phyloP scores from a whole-genome alignment of 2,888 invertebrate genomes.

The Horisme vitalbata region DNA sequence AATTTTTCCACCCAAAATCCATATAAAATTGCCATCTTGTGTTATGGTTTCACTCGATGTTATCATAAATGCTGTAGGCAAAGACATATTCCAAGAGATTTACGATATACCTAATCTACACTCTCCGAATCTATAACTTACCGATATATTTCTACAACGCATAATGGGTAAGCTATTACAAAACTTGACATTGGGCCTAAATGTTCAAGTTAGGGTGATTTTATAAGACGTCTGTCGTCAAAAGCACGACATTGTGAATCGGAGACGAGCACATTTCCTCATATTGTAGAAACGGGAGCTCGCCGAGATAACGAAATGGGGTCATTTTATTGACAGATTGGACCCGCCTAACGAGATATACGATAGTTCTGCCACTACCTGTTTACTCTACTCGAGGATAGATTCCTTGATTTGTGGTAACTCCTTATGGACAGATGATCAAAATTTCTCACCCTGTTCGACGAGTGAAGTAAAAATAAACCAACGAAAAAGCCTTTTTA shows the following conservation, averaged over 20 bases:
- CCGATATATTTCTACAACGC: no score
- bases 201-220: constrained; percentile 7
- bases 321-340: constrained; percentile 35
- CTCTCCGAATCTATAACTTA: no score
- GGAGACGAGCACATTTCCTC: constrained; percentile 26
- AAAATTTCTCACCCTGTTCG: constrained; percentile 5
- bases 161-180: no score
- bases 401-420: constrained; percentile 11
- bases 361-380: constrained; percentile 27
- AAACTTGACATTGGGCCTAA: no score
- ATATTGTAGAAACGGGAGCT: constrained; percentile 32
- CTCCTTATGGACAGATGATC: constrained; percentile 1
- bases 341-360: constrained; percentile 33
- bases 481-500: no score
- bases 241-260: constrained; percentile 25
- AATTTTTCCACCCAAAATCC: no score
- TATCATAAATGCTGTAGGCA: no score
- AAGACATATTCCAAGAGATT: no score
- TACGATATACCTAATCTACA: no score
- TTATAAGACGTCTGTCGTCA: constrained; percentile 17
- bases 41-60: no score
- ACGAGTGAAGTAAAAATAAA: no score
- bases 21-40: no score
- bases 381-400: constrained; percentile 15
- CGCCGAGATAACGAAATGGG: constrained; percentile 30